A percentile compares a stretch with the other conserved stretches of the same genome.
Evolutionary conservation across 2,797 vertebrate species (phyloP).

Genomic region (Squalus acanthias): DNA sequence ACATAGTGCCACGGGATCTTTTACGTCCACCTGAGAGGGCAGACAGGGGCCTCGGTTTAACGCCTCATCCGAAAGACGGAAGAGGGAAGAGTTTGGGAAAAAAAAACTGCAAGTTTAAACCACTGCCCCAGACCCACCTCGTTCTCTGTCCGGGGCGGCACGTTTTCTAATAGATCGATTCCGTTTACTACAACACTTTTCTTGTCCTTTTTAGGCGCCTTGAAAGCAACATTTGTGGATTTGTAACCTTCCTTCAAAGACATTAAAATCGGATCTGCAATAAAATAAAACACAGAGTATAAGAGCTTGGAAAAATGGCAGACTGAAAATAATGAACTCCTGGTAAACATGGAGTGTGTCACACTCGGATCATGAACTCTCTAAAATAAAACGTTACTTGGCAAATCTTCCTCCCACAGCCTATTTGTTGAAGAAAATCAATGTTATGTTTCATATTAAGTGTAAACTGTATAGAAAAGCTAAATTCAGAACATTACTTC

Average conservation of each 20-base stretch:
- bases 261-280: slow-evolving; percentile 84
- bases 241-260: slow-evolving; percentile 91
- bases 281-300: background rate
- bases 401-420: background rate
- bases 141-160: slow-evolving; percentile 90
- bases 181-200: slow-evolving; percentile 89
- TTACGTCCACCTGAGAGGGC: background rate
- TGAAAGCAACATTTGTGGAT: slow-evolving; percentile 80
- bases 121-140: slow-evolving; percentile 62
- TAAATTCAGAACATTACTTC: background rate
- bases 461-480: background rate
- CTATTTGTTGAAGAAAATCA: background rate
- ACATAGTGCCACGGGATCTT: background rate
- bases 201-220: slow-evolving; percentile 84
- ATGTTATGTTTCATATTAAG: background rate
- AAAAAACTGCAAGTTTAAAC: background rate
- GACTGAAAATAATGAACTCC: background rate
- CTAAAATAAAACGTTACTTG: background rate
- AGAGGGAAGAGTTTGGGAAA: background rate
- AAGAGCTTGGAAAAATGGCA: background rate
- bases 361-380: background rate
- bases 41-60: background rate
- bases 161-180: slow-evolving; percentile 91
- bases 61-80: background rate
- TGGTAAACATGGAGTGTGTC: background rate